Evolutionary conservation across 2,888 invertebrate species (phyloP).

Genomic region (Plebejus argus): DNA sequence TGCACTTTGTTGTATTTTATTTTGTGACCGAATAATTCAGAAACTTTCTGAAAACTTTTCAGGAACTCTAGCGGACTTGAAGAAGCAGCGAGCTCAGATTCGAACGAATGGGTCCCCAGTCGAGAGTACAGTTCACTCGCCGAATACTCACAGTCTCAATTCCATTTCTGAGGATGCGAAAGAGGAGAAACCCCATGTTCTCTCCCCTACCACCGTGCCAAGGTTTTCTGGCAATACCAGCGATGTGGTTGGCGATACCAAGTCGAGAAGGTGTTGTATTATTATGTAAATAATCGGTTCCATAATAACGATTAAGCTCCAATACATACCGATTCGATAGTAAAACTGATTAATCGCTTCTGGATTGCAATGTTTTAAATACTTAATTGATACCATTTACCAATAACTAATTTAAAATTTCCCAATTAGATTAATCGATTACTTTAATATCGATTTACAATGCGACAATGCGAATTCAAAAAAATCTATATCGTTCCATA

Average conservation of each 20-base stretch:
- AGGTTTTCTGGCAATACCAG: constrained; percentile 88
- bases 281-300: constrained; percentile 79
- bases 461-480: no score
- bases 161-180: constrained; percentile 68
- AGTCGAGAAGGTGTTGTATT: constrained; percentile 86
- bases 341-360: constrained; percentile 32
- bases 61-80: constrained; percentile 83
- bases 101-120: constrained; percentile 83
- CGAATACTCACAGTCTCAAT: constrained; percentile 69
- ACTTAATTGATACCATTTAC: no score
- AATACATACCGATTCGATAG: background rate
- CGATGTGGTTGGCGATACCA: constrained; percentile 88
- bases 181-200: constrained; percentile 66
- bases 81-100: constrained; percentile 94
- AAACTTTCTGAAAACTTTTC: constrained; percentile 48
- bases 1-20: background rate
- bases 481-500: background rate
- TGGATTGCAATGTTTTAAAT: constrained; percentile 35
- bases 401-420: background rate
- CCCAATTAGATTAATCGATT: background rate
- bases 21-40: background rate
- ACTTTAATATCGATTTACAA: background rate
- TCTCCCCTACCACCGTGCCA: constrained; percentile 74
- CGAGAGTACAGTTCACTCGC: constrained; percentile 67
- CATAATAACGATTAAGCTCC: background rate